A percentile compares a stretch with the other conserved stretches of the same genome.
phyloP scores from a whole-genome alignment of 2,113 vertebrate species.

The Sebastes schlegelii region DNA sequence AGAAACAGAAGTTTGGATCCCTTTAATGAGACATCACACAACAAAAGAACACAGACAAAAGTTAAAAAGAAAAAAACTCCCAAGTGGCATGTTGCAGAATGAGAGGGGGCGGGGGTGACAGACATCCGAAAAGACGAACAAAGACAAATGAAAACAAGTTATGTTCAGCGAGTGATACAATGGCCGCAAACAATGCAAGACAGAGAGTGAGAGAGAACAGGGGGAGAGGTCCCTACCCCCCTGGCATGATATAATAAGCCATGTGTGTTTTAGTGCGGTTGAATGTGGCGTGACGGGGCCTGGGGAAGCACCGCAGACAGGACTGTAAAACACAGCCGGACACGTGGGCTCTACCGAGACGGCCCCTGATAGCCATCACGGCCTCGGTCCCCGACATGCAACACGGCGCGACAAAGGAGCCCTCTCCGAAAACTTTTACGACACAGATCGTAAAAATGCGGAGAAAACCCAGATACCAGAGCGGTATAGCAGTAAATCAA shows the following conservation, averaged over 20 bases:
- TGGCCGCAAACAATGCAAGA: neutral
- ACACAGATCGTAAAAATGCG: conserved; percentile 55
- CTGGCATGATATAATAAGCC: conserved; percentile 42
- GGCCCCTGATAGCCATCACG: conserved; percentile 44
- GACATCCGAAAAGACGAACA: neutral
- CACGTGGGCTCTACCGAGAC: conserved; percentile 38
- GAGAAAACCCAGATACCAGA: conserved; percentile 24
- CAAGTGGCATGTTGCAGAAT: neutral
- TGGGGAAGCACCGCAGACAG: conserved; percentile 70
- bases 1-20: conserved; percentile 6
- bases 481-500: conserved; percentile 60
- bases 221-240: neutral
- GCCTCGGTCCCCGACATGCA: conserved; percentile 11
- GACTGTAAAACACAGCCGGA: conserved; percentile 55
- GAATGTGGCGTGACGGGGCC: conserved; percentile 63
- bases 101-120: conserved; percentile 10
- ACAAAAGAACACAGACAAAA: conserved; percentile 15
- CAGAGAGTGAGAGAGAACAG: neutral
- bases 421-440: conserved; percentile 60
- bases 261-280: conserved; percentile 57
- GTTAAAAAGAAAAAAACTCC: neutral
- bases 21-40: conserved; percentile 34
- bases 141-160: conserved; percentile 11
- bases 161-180: conserved; percentile 1
- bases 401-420: conserved; percentile 26